Percentiles rank a stretch among this genome's conserved stretches.
phyloP scores from a whole-genome alignment of 2,797 vertebrate genomes.

The Phataginus tricuspis region DNA sequence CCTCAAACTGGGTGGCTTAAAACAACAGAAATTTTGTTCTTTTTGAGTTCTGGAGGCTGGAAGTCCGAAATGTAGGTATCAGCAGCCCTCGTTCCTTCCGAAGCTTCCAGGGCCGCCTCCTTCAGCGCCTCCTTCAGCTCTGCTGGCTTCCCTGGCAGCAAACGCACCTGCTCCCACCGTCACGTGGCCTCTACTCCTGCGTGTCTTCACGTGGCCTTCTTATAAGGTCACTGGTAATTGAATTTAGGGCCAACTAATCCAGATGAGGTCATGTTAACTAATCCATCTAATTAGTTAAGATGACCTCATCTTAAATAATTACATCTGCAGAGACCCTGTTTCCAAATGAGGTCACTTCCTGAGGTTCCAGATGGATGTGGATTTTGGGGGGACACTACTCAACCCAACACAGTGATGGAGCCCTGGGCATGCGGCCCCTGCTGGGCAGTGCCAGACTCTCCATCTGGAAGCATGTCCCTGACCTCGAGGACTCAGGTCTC shows the following conservation, averaged over 20 bases:
- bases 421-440: not conserved
- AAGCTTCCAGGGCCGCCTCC: not conserved
- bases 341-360: not conserved
- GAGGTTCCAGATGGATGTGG: no score
- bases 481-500: not conserved
- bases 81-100: accelerated
- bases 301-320: not conserved
- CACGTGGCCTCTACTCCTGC: accelerated
- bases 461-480: accelerated
- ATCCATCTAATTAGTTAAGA: no score
- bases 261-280: not conserved
- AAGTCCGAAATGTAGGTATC: not conserved
- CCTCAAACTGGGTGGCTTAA: not conserved
- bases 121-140: not conserved
- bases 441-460: not conserved
- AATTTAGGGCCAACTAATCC: not conserved
- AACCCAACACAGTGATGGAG: no score
- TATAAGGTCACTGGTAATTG: not conserved
- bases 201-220: not conserved
- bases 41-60: not conserved
- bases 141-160: no score
- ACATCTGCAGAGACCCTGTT: not conserved
- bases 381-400: not conserved
- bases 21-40: not conserved
- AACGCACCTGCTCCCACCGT: not conserved